Percentiles rank a stretch among this genome's conserved stretches.
Evolutionary conservation across 2,113 vertebrate species (phyloP).

Genomic region (Proteles cristata): DNA sequence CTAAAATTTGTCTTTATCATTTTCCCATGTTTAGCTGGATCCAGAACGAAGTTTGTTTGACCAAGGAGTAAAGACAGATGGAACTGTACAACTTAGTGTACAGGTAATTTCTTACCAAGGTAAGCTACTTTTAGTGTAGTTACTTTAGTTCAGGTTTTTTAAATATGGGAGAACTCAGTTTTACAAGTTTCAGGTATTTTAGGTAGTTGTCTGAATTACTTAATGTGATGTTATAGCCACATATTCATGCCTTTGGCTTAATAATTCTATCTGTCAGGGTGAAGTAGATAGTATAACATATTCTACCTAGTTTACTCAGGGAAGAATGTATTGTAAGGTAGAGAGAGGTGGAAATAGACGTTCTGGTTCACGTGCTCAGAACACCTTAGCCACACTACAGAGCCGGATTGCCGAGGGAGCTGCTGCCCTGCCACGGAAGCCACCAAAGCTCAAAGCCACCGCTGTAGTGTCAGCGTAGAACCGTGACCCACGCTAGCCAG

Average conservation of each 20-base stretch:
- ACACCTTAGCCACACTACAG: not conserved
- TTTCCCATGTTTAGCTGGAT: constrained; percentile 89
- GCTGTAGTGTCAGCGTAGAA: not conserved
- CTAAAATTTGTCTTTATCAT: constrained; percentile 47
- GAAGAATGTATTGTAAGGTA: not conserved
- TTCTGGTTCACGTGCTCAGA: not conserved
- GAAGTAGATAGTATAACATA: not conserved
- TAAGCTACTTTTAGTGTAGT: constrained; percentile 76
- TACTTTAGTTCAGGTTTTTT: constrained; percentile 36
- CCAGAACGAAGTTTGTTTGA: constrained; percentile 98
- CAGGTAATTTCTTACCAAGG: constrained; percentile 98
- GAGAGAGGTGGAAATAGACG: not conserved
- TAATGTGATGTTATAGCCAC: not conserved
- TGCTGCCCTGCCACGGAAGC: not conserved
- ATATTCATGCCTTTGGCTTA: not conserved
- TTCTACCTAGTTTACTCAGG: not conserved
- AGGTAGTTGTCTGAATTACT: constrained; percentile 26
- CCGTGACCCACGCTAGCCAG: not conserved
- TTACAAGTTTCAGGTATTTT: not conserved
- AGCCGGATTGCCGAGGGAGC: not conserved
- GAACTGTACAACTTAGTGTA: constrained; percentile 98
- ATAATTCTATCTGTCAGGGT: not conserved
- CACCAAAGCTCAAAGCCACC: not conserved
- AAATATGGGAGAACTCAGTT: not conserved
- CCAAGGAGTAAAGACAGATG: constrained; percentile 99